Conservation (phyloP, 2,888 invertebrate species). For the Parasteatoda lunata region DNA sequence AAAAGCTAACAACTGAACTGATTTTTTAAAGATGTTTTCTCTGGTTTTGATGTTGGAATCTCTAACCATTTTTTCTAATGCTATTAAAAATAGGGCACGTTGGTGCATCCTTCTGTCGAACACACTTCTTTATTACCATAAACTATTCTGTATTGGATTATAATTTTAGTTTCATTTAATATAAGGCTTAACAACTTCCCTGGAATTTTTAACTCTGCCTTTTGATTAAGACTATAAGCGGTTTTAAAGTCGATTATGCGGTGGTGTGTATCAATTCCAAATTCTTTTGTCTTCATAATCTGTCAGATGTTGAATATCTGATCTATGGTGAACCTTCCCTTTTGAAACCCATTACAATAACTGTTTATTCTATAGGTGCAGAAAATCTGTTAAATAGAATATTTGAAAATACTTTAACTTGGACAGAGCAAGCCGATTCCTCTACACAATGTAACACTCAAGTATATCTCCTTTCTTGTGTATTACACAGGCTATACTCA, state of each 20-base stretch:
- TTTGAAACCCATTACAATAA: neutral
- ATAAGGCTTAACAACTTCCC: neutral
- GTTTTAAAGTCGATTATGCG: neutral
- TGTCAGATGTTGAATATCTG: neutral
- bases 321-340: neutral
- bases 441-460: constrained; percentile 22
- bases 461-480: neutral
- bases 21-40: constrained; percentile 1
- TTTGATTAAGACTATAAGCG: neutral
- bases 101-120: neutral
- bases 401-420: neutral
- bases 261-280: neutral
- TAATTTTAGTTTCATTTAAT: neutral
- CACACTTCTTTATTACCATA: neutral
- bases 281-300: neutral
- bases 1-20: neutral
- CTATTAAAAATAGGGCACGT: neutral
- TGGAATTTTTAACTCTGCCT: neutral
- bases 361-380: neutral
- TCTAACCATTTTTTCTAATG: neutral
- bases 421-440: neutral
- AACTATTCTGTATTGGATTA: neutral
- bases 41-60: neutral
- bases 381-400: neutral
- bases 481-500: neutral